Conservation (phyloP, 2,888 invertebrate species). For the Mesoligia furuncula region DNA sequence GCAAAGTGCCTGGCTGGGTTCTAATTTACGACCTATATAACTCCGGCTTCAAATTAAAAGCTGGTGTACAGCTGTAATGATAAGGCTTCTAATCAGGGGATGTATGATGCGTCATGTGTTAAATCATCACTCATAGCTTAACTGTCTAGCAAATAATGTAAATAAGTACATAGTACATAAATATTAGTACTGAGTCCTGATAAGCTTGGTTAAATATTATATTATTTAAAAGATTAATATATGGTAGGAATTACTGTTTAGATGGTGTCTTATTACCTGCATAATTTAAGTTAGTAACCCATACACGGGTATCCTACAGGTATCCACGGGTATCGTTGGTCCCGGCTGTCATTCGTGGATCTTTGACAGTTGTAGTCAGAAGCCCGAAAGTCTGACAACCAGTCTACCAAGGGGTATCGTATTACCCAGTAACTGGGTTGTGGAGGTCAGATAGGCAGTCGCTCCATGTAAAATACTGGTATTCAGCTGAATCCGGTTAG, state of each 20-base stretch:
- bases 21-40: background rate
- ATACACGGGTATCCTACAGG: background rate
- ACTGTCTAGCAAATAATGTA: conserved; percentile 41
- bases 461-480: too few relatives aligned
- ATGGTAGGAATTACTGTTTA: background rate
- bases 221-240: conserved; percentile 20
- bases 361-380: too few relatives aligned
- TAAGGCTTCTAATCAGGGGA: conserved; percentile 65
- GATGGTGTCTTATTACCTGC: conserved; percentile 3
- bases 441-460: too few relatives aligned
- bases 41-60: background rate
- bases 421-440: too few relatives aligned
- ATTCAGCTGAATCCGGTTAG: too few relatives aligned
- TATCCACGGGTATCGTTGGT: too few relatives aligned
- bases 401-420: too few relatives aligned
- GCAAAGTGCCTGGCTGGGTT: background rate
- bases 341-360: too few relatives aligned
- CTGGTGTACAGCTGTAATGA: conserved; percentile 47
- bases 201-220: conserved; percentile 42
- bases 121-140: conserved; percentile 34
- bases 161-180: conserved; percentile 46
- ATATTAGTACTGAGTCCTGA: conserved; percentile 26
- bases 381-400: too few relatives aligned
- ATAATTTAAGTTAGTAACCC: background rate
- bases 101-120: conserved; percentile 57